Evolutionary conservation across 1,140 invertebrate species (phyloP), one percentile per base, ranked within the genome.

Genomic region (Lepidurus couesii): DNA sequence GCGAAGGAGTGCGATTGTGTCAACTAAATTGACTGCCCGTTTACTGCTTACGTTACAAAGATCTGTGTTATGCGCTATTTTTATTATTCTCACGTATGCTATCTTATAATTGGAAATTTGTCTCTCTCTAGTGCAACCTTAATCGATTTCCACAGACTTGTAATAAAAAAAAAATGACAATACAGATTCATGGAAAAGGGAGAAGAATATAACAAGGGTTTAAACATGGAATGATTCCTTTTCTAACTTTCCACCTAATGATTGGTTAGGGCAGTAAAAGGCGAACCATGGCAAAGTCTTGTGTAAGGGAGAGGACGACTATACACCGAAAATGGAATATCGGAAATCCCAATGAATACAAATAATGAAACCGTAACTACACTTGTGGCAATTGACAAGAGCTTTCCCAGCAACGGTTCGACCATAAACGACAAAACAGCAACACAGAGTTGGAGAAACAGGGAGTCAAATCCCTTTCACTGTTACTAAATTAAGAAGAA

Each of bases 171-270:
- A 21, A 16, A 65, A 24, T 24, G 21, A 65, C 16, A 11, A 13
- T 16, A 65, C 9, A 65, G n/a, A 16, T 65, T n/a, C 53, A 65
- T 7, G 53, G 53, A 9, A 16, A 16, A 65, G 21, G 1, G 21
- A 65, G 21, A 65, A 21, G 13, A 65, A 65, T n/a, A 65, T 65
- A 7, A 65, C 16, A 34, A 7, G 8, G 21, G 16, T 65, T 65
- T 65, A 65, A 21, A 65, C 53, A 65, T 65, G 53, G 53, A 65
- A 65, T 65, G 53, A 7, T 21, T 65, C 21, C 53, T 65, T 65
- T 13, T 10, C 53, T 65, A 65, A 7, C 16, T 65, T 65, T 7
- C 8, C 21, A 16, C 16, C 6, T 16, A n/a, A 11, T n/a, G 21
- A 21, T 13, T n/a, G 45, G 45, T 47, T n/a, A 65, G 13, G 53